Evolutionary conservation across 37 sponge, comb jelly and placozoan genomes (phyloP).

Genomic region (Geodia barretti): DNA sequence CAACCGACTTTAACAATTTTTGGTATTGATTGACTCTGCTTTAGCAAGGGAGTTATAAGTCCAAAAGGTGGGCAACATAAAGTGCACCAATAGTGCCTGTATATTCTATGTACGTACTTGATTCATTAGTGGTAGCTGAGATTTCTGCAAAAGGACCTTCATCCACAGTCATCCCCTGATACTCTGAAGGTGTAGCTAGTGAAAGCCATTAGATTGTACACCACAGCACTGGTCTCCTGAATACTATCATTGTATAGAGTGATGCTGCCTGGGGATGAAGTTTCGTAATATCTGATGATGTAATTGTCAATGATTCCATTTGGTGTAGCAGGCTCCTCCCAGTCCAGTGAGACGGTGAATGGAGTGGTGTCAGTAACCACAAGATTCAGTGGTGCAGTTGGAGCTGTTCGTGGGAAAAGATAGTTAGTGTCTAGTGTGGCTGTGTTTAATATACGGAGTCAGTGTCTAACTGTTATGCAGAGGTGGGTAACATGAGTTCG

Average conservation of each 20-base stretch:
- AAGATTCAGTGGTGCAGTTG: constrained; percentile 8
- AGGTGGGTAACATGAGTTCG: too few relatives aligned
- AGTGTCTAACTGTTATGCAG: too few relatives aligned
- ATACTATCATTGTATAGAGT: not conserved
- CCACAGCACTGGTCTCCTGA: not conserved
- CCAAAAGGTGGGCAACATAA: too few relatives aligned
- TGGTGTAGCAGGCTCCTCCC: not conserved
- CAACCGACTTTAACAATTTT: too few relatives aligned
- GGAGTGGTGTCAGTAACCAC: not conserved
- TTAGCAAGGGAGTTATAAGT: too few relatives aligned
- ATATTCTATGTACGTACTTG: not conserved
- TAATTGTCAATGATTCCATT: not conserved
- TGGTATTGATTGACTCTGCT: too few relatives aligned
- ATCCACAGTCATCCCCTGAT: not conserved
- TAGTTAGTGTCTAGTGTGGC: too few relatives aligned
- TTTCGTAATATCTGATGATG: not conserved
- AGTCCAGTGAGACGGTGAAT: not conserved
- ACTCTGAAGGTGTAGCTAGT: constrained; percentile 6
- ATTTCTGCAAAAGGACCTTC: not conserved
- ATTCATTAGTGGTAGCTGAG: not conserved
- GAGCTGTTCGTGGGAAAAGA: constrained; percentile 40
- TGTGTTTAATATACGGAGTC: too few relatives aligned
- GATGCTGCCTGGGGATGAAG: not conserved
- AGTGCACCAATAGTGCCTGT: too few relatives aligned
- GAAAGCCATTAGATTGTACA: not conserved